Conservation (phyloP, 1,140 invertebrate genomes). For the Hycleus phaleratus region DNA sequence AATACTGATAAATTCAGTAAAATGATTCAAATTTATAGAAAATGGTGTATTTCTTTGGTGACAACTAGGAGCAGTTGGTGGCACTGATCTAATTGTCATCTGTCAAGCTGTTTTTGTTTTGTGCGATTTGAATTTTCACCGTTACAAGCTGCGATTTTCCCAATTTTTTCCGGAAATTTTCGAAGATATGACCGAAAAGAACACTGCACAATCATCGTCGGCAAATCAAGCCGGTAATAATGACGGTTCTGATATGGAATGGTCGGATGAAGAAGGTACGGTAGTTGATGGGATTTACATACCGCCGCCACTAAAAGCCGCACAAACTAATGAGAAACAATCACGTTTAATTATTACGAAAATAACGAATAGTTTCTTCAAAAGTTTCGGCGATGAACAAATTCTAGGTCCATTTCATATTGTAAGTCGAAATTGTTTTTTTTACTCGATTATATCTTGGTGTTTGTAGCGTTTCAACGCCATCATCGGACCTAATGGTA, state of each 20-base stretch:
- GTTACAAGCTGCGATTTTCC: not conserved
- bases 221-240: not conserved
- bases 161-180: not conserved
- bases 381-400: slow-evolving; percentile 87
- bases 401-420: slow-evolving; percentile 78
- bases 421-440: slow-evolving; percentile 41
- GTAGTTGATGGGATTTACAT: slow-evolving; percentile 78
- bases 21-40: no score
- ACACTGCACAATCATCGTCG: not conserved
- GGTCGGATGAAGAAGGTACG: slow-evolving; percentile 52
- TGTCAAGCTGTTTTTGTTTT: no score
- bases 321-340: slow-evolving; percentile 60
- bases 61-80: no score
- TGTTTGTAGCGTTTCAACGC: slow-evolving; percentile 81
- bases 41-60: no score
- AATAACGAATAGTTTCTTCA: slow-evolving; percentile 93
- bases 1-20: no score
- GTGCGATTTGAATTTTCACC: no score
- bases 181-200: not conserved
- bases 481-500: slow-evolving; percentile 99
- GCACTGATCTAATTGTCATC: no score
- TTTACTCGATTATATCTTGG: no score
- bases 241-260: slow-evolving; percentile 11
- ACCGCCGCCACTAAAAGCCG: slow-evolving; percentile 69
- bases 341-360: slow-evolving; percentile 84